A percentile compares a stretch with the other conserved stretches of the same genome.
phyloP scores from a whole-genome alignment of 2,113 vertebrate genomes.

The Anguilla japonica region DNA sequence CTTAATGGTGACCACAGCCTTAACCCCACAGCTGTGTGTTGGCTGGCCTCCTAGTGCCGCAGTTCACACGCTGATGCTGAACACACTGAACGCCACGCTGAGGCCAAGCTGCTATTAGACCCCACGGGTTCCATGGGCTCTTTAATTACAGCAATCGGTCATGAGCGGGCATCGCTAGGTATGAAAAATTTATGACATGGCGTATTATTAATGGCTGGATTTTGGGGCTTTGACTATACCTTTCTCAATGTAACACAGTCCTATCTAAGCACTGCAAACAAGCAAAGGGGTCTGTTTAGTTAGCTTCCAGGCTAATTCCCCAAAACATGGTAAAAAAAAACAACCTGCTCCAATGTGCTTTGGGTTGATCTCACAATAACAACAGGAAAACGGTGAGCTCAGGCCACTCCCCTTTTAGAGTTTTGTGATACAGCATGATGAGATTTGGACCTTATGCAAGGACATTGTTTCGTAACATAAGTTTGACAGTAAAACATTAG shows the following conservation, averaged over 20 bases:
- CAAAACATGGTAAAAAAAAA: too few relatives aligned
- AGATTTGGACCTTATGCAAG: not conserved
- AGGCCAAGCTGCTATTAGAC: not conserved
- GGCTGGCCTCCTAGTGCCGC: not conserved
- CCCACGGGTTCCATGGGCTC: not conserved
- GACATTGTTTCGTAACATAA: too few relatives aligned
- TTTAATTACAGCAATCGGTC: constrained; percentile 5
- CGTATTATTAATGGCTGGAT: not conserved
- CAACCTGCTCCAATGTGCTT: too few relatives aligned
- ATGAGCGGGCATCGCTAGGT: not conserved
- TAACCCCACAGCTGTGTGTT: not conserved
- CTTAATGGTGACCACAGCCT: not conserved
- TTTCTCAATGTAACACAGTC: not conserved
- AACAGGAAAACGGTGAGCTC: too few relatives aligned
- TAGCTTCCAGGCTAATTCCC: not conserved
- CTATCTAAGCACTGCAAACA: not conserved
- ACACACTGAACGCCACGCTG: not conserved
- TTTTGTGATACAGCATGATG: too few relatives aligned
- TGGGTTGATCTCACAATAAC: too few relatives aligned
- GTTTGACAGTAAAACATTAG: too few relatives aligned
- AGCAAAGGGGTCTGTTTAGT: not conserved
- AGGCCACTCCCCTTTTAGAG: not conserved
- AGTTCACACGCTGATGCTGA: not conserved
- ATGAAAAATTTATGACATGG: not conserved
- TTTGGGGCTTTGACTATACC: not conserved